Base-by-base conservation (phyloP, 2,113 vertebrate genomes). In the Entomyzon cyanotis region DNA sequence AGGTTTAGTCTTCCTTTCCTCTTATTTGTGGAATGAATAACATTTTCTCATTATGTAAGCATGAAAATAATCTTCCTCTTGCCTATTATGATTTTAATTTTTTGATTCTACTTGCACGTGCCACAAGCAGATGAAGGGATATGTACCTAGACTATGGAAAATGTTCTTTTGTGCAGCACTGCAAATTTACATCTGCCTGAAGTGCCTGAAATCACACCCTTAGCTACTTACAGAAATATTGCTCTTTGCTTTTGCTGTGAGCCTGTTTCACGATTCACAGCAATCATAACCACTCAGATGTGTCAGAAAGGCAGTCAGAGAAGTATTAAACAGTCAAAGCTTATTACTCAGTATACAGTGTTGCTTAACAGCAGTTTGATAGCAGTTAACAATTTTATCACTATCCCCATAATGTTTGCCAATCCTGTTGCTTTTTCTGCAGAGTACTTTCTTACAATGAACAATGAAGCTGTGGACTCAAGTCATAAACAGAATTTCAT, bases 321-420 rank as follows among this genome's bases (percentile, higher is more conserved):
- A 80, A 80, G 24, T 23, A 42, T 27, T 67, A 14, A 94, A 74
- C 16, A 93, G 63, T 52, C 52, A 68, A 82, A 93, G 27, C 18
- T 76, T 84, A 60, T 46, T 63, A 64, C 30, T 93, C 74, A 87
- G 44, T 87, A 47, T 15, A 56, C 0, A 3, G 44, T 60, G 71
- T 35, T 86, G 42, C 41, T 90, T 55, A 91, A 83, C 85, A 90
- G 33, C 10, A 73, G 46, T 55, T 86, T 95, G 59, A 84, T 71
- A 77, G 71, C 50, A 88, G 62, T 83, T 87, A 91, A 91, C 25
- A 69, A 85, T 85, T 95, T 90, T 90, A 91, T 63, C 39, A 41
- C 68, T 74, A 88, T 50, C 15, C 25, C n/a, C 31, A 41, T 24
- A 44, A 82, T n/a, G 53, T 75, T 59, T 96, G 64, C 84, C 88